Evolutionary conservation across 2,113 vertebrate species (phyloP).

Genomic region (Hydropotes inermis): DNA sequence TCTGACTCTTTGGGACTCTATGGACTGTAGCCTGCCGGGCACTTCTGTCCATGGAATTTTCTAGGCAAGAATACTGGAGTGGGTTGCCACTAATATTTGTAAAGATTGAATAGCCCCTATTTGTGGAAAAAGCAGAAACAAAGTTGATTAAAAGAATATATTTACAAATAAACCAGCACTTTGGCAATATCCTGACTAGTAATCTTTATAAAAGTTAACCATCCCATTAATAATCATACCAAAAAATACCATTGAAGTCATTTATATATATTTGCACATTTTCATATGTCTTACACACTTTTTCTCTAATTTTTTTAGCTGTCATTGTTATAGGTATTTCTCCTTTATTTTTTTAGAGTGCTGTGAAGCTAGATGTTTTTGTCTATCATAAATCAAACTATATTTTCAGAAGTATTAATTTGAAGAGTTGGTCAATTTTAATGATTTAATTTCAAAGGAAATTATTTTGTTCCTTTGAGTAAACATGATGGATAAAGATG

Average conservation of each 20-base stretch:
- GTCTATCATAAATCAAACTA: neutral
- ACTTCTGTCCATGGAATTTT: neutral
- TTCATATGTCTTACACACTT: neutral
- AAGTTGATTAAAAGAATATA: neutral
- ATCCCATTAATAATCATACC: neutral
- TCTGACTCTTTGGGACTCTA: neutral
- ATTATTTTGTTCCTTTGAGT: neutral
- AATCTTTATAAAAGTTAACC: neutral
- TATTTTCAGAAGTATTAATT: neutral
- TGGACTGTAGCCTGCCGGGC: neutral
- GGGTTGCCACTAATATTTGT: neutral
- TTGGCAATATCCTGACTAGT: neutral
- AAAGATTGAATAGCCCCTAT: neutral
- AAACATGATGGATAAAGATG: neutral
- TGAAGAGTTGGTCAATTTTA: neutral
- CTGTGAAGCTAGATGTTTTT: neutral
- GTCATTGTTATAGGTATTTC: neutral
- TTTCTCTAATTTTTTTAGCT: neutral
- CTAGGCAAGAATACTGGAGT: neutral
- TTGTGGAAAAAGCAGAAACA: neutral
- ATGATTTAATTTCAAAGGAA: neutral
- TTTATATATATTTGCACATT: constrained; percentile 21
- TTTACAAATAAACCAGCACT: neutral
- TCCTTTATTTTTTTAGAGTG: neutral
- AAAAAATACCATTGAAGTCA: neutral